A percentile compares a stretch with the other conserved stretches of the same genome.
Conservation (phyloP, 2,113 vertebrate genomes). For the Strix aluco region DNA sequence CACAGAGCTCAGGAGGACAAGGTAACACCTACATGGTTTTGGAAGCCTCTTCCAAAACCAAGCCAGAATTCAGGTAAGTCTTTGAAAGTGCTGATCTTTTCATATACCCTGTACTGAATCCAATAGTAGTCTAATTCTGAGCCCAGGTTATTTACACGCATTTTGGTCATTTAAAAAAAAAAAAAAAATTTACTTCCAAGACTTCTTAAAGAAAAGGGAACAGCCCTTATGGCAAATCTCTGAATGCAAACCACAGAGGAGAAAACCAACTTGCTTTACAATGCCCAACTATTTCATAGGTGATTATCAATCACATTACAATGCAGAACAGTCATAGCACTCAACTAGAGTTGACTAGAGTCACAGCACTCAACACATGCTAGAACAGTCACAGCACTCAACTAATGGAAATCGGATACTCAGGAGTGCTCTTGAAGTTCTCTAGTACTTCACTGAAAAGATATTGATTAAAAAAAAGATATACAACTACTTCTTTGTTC, state of each 20-base stretch:
- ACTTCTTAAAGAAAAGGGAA: not conserved
- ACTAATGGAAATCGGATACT: not conserved
- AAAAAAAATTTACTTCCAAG: not conserved
- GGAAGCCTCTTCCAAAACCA: not conserved
- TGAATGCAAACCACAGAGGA: not conserved
- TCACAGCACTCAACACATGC: no score
- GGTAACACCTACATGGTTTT: accelerated
- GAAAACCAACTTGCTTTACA: not conserved
- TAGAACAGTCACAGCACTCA: no score
- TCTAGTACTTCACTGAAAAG: not conserved
- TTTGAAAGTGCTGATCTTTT: not conserved
- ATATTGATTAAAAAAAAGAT: not conserved
- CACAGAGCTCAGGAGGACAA: not conserved
- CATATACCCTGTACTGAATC: not conserved
- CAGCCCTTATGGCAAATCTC: not conserved
- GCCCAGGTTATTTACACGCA: accelerated
- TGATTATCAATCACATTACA: not conserved
- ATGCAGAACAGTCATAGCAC: no score
- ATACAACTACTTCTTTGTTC: not conserved
- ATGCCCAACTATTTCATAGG: not conserved
- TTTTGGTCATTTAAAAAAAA: not conserved
- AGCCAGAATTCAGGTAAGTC: not conserved
- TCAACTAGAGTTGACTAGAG: no score
- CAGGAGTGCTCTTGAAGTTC: not conserved
- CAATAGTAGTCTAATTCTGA: not conserved